A percentile compares a stretch with the other conserved stretches of the same genome.
phyloP scores from a whole-genome alignment of 2,113 vertebrate genomes.

The Syngnathus floridae region DNA sequence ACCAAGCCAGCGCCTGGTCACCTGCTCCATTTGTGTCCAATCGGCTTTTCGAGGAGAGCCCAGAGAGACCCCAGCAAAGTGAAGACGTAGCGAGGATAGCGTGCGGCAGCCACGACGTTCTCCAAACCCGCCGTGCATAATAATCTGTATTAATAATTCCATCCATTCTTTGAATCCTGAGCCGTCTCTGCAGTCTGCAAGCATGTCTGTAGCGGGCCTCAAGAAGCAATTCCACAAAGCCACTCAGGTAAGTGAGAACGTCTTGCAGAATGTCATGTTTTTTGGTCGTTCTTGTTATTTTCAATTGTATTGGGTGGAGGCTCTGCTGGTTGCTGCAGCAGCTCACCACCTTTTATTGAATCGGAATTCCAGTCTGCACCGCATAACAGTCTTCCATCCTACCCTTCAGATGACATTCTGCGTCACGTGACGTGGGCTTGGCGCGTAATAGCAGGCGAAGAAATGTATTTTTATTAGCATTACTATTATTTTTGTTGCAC shows the following conservation, averaged over 20 bases:
- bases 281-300: too few species aligned
- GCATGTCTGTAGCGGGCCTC: conserved; percentile 82
- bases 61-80: not conserved
- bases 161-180: not conserved
- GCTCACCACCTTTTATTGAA: conserved; percentile 23
- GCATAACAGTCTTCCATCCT: conserved; percentile 23
- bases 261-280: not conserved
- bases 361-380: not conserved
- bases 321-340: conserved; percentile 36
- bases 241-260: conserved; percentile 78
- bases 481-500: not conserved
- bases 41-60: not conserved
- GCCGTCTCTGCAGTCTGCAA: conserved; percentile 18
- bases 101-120: not conserved
- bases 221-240: conserved; percentile 88
- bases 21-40: not conserved
- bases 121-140: not conserved
- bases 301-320: not conserved
- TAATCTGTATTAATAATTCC: not conserved
- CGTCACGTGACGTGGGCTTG: conserved; percentile 5
- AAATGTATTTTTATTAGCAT: not conserved
- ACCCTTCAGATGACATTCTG: conserved; percentile 73
- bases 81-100: not conserved
- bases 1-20: not conserved
- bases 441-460: not conserved